Base-by-base conservation (phyloP, 2,888 invertebrate species). In the Urechis unicinctus region DNA sequence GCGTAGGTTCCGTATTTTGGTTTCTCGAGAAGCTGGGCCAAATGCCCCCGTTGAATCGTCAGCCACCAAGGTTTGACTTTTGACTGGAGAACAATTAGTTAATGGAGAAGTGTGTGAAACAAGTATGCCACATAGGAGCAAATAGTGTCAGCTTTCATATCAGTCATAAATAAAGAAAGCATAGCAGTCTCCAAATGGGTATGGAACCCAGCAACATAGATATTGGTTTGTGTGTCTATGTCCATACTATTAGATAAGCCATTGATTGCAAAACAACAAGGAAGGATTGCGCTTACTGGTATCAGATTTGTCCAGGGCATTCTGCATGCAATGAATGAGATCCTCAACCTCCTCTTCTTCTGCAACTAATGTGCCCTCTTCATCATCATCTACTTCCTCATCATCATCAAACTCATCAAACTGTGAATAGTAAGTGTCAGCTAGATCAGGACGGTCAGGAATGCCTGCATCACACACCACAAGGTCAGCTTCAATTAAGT, bases 351-450 rank as follows among this genome's bases (percentile, higher is more conserved):
- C 60, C n/a, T 56, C 47, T 25, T 56, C 45, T 17, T 24, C 43
- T 3, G 44, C 53, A 6, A 63, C 53, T 28, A 64, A 46, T 9
- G 64, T 61, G 5, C 53, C 57, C 17, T 56, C 61, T 30, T 48
- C 44, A 22, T 58, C 58, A n/a, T 43, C 50, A 36, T 63, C 68
- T 3, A 53, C 53, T 9, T 56, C 61, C 5, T 64, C 66, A 48
- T 68, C 66, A 59, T 71, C 71, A 28, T 61, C 60, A 46, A 74
- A 73, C 29, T 73, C 73, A n/a, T n/a, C n/a, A 63, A 68, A 77
- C 62, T 75, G 75, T n/a, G 70, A 70, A 62, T 78, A 78, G 58
- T 71, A 78, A 0, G 74, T 73, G 47, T 78, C 70, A 2, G 77
- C 77, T 30, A 74, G 59, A 17, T 72, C 70, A 30, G 72, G 68